Evolutionary conservation across 2,113 vertebrate genomes (phyloP).

Genomic region (Lanius collurio): DNA sequence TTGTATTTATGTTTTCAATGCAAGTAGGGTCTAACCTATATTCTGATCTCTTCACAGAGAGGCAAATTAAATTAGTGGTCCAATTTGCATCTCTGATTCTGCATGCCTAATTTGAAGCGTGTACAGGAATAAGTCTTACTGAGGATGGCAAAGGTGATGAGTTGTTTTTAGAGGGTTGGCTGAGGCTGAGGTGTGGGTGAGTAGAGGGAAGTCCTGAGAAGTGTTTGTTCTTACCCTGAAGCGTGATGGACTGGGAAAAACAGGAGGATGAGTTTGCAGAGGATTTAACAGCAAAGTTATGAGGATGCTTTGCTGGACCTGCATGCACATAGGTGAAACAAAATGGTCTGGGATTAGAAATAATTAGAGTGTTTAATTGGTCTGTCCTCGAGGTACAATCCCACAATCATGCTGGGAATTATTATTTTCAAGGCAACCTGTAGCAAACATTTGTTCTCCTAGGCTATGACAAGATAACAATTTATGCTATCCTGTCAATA

Average conservation of each 20-base stretch:
- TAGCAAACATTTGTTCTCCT: not conserved
- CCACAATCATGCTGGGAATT: not conserved
- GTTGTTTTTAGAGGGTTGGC: not conserved
- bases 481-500: not conserved
- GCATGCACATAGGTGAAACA: not conserved
- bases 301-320: not conserved
- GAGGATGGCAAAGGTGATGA: not conserved
- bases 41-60: not conserved
- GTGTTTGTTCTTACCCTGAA: not conserved
- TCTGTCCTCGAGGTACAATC: not conserved
- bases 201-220: not conserved
- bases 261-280: not conserved
- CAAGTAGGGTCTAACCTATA: not conserved
- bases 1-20: not conserved
- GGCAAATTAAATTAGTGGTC: not conserved
- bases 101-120: not conserved
- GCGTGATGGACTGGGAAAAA: not conserved
- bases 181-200: not conserved
- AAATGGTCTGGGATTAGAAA: not conserved
- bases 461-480: not conserved
- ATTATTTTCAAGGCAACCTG: not conserved
- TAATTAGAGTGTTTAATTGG: not conserved
- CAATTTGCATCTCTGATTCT: not conserved
- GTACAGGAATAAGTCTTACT: not conserved
- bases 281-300: not conserved